phyloP scores from a whole-genome alignment of 2,797 vertebrate species.

The Lagocephalus sceleratus region DNA sequence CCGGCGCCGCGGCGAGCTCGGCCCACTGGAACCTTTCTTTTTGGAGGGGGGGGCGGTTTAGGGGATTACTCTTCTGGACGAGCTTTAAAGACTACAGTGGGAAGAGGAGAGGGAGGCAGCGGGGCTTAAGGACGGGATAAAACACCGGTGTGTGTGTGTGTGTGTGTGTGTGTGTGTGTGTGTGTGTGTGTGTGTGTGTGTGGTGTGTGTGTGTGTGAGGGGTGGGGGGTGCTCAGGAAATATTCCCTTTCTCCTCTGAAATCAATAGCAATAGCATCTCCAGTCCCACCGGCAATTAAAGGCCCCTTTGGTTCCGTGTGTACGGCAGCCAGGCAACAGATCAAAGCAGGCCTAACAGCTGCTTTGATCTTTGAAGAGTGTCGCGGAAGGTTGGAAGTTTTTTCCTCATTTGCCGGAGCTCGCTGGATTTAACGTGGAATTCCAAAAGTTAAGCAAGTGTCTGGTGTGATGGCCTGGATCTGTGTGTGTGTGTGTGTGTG shows the following conservation, averaged over 20 bases:
- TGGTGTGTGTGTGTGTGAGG: slow-evolving; percentile 24
- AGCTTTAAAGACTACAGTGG: slow-evolving; percentile 67
- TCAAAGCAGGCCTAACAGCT: too few relatives aligned
- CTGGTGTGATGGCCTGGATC: too few relatives aligned
- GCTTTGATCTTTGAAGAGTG: too few relatives aligned
- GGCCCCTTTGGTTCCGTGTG: slow-evolving; percentile 36
- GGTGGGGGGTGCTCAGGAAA: slow-evolving; percentile 56
- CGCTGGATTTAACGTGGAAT: too few relatives aligned
- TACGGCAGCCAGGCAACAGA: not conserved
- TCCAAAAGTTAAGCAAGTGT: too few relatives aligned
- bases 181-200: slow-evolving; percentile 31
- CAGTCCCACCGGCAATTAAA: slow-evolving; percentile 61
- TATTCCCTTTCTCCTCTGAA: slow-evolving; percentile 61
- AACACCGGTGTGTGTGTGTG: slow-evolving; percentile 21
- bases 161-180: slow-evolving; percentile 28
- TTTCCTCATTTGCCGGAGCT: too few relatives aligned
- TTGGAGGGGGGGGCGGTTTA: slow-evolving; percentile 37
- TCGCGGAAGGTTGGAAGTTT: too few relatives aligned
- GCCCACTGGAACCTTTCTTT: slow-evolving; percentile 39
- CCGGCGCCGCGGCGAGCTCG: slow-evolving; percentile 60
- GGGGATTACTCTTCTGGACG: slow-evolving; percentile 70
- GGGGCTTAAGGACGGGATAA: slow-evolving; percentile 61
- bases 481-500: too few relatives aligned
- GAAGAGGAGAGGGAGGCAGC: slow-evolving; percentile 47
- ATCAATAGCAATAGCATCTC: slow-evolving; percentile 71